These are phyloP conservation scores for Tenthredo mesomela DNA, from an alignment of 2,888 invertebrate genomes.

Conservation along the genomic window DNA sequence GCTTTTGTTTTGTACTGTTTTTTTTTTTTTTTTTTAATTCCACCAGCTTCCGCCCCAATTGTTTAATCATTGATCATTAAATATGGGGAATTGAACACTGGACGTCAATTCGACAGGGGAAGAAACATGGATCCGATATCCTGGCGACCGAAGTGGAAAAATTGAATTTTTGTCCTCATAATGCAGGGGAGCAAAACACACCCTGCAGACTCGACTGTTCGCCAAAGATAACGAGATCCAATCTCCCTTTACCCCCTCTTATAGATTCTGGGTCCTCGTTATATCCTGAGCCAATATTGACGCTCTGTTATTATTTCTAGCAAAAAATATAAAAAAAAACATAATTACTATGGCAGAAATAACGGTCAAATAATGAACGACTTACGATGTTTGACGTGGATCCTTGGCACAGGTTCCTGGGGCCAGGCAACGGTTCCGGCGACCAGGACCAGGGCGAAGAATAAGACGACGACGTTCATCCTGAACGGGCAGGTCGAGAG, in stretches of 20 bases:
- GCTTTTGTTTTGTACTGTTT: background rate
- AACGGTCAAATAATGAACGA: slow-evolving; percentile 48
- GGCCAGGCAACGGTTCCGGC: slow-evolving; percentile 85
- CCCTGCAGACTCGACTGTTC: background rate
- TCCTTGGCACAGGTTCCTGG: slow-evolving; percentile 85
- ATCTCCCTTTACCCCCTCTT: background rate
- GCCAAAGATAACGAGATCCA: background rate
- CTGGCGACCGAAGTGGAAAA: background rate
- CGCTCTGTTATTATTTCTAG: background rate
- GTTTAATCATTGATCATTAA: background rate
- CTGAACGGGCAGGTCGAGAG: slow-evolving; percentile 61
- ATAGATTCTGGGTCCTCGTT: background rate
- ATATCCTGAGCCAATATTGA: slow-evolving; percentile 14
- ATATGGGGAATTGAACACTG: background rate
- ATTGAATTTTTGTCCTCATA: background rate
- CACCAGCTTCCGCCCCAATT: background rate
- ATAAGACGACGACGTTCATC: slow-evolving; percentile 70
- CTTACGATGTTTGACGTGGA: slow-evolving; percentile 84
- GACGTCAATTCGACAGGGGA: background rate
- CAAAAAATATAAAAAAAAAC: background rate
- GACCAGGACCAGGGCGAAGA: slow-evolving; percentile 76
- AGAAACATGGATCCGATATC: background rate
- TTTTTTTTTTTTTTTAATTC: background rate
- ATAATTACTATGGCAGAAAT: background rate
- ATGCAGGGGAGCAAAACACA: background rate